Evolutionary conservation across 2,888 invertebrate genomes (phyloP).

Genomic region (Ditylenchus weischeri): DNA sequence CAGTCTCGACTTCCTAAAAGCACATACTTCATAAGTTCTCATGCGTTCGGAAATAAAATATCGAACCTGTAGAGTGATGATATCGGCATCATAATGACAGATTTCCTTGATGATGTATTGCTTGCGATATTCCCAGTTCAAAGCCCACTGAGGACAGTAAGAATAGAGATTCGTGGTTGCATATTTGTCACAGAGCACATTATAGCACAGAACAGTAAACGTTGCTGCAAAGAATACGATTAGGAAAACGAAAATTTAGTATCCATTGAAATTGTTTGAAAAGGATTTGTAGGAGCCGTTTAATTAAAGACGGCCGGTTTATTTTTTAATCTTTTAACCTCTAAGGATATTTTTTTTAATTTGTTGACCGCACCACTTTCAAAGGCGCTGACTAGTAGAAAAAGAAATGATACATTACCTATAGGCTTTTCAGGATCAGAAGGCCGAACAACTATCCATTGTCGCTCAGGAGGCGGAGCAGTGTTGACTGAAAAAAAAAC

Average conservation of each 20-base stretch:
- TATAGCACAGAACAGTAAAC: slow-evolving; percentile 99
- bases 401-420: slow-evolving; percentile 36
- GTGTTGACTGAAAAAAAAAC: slow-evolving; percentile 23
- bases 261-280: no score
- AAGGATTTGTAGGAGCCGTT: no score
- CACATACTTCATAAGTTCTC: slow-evolving; percentile 5
- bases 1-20: slow-evolving; percentile 92
- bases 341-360: no score
- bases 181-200: slow-evolving; percentile 97
- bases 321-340: no score
- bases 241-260: not conserved
- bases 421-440: slow-evolving; percentile 52
- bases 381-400: not conserved
- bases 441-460: slow-evolving; percentile 47
- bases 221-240: slow-evolving; percentile 29
- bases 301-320: no score
- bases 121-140: slow-evolving; percentile 96
- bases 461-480: slow-evolving; percentile 28
- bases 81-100: slow-evolving; percentile 89
- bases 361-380: no score
- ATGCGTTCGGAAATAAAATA: not conserved
- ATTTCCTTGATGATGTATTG: slow-evolving; percentile 90
- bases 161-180: slow-evolving; percentile 96
- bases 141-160: slow-evolving; percentile 97
- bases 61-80: slow-evolving; percentile 77